A percentile compares a stretch with the other conserved stretches of the same genome.
Conservation (phyloP, 53 echinoderm and acorn worm species). For the Patiria pectinifera region DNA sequence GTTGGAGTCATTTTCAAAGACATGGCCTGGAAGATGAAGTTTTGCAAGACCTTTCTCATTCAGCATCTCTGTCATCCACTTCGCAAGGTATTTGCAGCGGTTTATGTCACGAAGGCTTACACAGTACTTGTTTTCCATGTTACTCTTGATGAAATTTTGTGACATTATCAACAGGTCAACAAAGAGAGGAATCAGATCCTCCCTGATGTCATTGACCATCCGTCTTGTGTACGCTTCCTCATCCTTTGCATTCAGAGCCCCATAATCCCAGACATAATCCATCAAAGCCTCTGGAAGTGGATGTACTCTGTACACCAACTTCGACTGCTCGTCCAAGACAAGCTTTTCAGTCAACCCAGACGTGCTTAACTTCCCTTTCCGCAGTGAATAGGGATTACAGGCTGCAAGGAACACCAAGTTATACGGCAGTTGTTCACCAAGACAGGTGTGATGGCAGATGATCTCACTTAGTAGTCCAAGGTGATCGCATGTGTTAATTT, state of each 20-base stretch:
- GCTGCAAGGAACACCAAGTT: slow-evolving; percentile 67
- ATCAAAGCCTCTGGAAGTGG: slow-evolving; percentile 68
- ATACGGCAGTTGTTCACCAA: slow-evolving; percentile 37
- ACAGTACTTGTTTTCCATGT: slow-evolving; percentile 55
- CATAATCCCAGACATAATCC: slow-evolving; percentile 73
- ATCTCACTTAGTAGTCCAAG: slow-evolving; percentile 66
- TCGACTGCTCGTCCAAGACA: slow-evolving; percentile 52
- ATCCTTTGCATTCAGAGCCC: slow-evolving; percentile 59
- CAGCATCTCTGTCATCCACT: slow-evolving; percentile 55
- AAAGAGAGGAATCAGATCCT: slow-evolving; percentile 32
- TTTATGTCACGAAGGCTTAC: slow-evolving; percentile 67
- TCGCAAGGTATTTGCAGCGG: slow-evolving; percentile 55
- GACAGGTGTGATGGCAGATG: slow-evolving; percentile 51
- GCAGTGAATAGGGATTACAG: slow-evolving; percentile 62
- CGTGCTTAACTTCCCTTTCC: slow-evolving; percentile 11
- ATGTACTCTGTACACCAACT: slow-evolving; percentile 66
- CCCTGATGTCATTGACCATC: slow-evolving; percentile 50
- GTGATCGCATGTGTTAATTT: slow-evolving; percentile 73
- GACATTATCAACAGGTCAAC: slow-evolving; percentile 69
- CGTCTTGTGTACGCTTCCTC: slow-evolving; percentile 59
- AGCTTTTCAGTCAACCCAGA: slow-evolving; percentile 48
- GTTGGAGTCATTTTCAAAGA: not conserved
- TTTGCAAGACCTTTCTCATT: slow-evolving; percentile 31
- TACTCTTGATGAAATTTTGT: slow-evolving; percentile 52
- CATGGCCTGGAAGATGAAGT: not conserved